Conservation (phyloP, 2,888 invertebrate species). For the Idaea straminata region DNA sequence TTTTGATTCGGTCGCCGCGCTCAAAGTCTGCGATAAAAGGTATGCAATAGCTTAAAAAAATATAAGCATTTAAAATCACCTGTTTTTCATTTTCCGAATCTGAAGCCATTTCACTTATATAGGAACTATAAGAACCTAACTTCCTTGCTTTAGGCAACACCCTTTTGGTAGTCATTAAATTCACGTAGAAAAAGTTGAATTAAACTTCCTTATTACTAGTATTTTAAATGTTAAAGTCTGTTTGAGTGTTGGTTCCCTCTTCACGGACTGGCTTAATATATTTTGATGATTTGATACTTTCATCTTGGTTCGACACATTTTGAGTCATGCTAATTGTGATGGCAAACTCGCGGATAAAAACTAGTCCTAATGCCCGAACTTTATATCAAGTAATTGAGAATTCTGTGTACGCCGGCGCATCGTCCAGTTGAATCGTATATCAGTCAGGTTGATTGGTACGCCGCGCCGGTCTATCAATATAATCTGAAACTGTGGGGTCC, state of each 20-base stretch:
- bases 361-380: conserved; percentile 33
- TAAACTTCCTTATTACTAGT: background rate
- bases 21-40: too few relatives aligned
- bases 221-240: background rate
- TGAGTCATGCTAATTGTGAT: background rate
- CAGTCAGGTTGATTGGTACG: conserved; percentile 36
- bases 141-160: too few relatives aligned
- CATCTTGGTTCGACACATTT: too few relatives aligned
- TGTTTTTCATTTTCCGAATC: too few relatives aligned
- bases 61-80: too few relatives aligned
- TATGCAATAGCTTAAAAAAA: too few relatives aligned
- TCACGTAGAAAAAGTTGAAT: background rate
- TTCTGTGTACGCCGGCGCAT: conserved; percentile 40
- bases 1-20: too few relatives aligned
- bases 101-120: too few relatives aligned
- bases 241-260: background rate
- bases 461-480: conserved; percentile 5
- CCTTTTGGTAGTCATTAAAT: background rate
- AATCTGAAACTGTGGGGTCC: conserved; percentile 9
- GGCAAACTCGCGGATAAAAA: background rate
- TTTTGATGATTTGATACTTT: too few relatives aligned
- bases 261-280: background rate
- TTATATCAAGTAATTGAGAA: conserved; percentile 32
- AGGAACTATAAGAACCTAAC: too few relatives aligned
- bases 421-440: conserved; percentile 35